A percentile compares a stretch with the other conserved stretches of the same genome.
These are phyloP conservation scores for Gephyroberyx darwinii DNA, from an alignment of 2,797 vertebrate genomes.

Conservation along the genomic window DNA sequence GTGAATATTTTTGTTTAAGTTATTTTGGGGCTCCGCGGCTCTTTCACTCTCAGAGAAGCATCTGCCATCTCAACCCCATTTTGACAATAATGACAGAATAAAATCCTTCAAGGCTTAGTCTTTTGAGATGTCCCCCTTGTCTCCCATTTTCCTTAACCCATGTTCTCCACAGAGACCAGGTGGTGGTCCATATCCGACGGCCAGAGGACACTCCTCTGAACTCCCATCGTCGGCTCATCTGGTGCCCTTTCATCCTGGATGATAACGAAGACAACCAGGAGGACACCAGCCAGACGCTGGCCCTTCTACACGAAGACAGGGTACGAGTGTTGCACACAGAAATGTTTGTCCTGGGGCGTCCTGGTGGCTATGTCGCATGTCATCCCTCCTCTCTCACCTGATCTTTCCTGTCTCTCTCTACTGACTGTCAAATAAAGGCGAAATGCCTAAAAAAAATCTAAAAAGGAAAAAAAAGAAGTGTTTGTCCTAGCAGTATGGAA, in stretches of 20 bases:
- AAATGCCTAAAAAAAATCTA: too few species aligned
- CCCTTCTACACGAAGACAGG: slow-evolving; percentile 94
- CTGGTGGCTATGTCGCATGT: too few species aligned
- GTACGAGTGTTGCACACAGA: slow-evolving; percentile 68
- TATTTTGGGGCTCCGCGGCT: too few species aligned
- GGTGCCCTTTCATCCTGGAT: slow-evolving; percentile 97
- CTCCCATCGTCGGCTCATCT: slow-evolving; percentile 93
- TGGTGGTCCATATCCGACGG: slow-evolving; percentile 89
- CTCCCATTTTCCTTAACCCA: slow-evolving; percentile 76
- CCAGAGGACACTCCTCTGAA: slow-evolving; percentile 89
- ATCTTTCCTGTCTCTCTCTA: too few species aligned
- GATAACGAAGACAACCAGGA: slow-evolving; percentile 93
- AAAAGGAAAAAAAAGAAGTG: too few species aligned
- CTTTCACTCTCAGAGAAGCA: neutral
- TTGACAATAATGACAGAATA: neutral
- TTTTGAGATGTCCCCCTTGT: neutral
- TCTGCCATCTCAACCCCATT: neutral
- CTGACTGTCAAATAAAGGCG: too few species aligned
- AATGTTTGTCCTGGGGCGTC: slow-evolving; percentile 1
- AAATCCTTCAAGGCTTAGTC: neutral
- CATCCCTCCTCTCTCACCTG: too few species aligned
- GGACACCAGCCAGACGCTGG: slow-evolving; percentile 92
- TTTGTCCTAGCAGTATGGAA: too few species aligned
- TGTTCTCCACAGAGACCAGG: slow-evolving; percentile 87
- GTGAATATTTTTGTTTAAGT: too few species aligned